phyloP scores from a whole-genome alignment of 1,140 invertebrate genomes.

The Diuraphis noxia region DNA sequence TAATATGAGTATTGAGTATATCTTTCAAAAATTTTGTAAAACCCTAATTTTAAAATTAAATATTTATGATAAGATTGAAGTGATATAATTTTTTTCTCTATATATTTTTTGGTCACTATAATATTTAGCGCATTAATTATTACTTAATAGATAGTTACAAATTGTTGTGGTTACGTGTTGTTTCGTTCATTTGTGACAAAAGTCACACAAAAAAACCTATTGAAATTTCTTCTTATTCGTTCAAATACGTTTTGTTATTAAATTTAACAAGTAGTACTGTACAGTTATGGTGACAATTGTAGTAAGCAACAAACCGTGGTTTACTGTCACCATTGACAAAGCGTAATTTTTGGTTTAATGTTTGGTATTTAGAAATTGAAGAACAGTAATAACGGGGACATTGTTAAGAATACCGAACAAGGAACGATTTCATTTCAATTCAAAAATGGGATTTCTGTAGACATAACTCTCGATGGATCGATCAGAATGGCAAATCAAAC shows the following conservation, averaged over 20 bases:
- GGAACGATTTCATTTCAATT: slow-evolving; percentile 41
- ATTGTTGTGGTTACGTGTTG: not conserved
- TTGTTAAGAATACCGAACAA: slow-evolving; percentile 22
- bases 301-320: not conserved
- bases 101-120: not conserved
- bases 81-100: too few relatives aligned
- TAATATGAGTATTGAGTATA: too few relatives aligned
- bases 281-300: not conserved
- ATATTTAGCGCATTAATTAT: not conserved
- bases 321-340: not conserved
- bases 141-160: not conserved
- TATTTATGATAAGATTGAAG: too few relatives aligned
- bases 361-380: slow-evolving; percentile 28
- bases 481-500: not conserved
- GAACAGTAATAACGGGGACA: not conserved
- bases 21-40: too few relatives aligned
- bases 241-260: not conserved
- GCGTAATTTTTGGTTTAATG: not conserved
- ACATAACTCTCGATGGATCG: slow-evolving; percentile 20
- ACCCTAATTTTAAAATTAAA: too few relatives aligned
- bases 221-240: not conserved
- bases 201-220: not conserved
- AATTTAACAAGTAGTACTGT: not conserved
- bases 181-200: not conserved
- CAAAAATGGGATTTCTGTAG: not conserved